Base-by-base conservation (phyloP, 2,888 invertebrate species). In the Podotricha telesiphe region DNA sequence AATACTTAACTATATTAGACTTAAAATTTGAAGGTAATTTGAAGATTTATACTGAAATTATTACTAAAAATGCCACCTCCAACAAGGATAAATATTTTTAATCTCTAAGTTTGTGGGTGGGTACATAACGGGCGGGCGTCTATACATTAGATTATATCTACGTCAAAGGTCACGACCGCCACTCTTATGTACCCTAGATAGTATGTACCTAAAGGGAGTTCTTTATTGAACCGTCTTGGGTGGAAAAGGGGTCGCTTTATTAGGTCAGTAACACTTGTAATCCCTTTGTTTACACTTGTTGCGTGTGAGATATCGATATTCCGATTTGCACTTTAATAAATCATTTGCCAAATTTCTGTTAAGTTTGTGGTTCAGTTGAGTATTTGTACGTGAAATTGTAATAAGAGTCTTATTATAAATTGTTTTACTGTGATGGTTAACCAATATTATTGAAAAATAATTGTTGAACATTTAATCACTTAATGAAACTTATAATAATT, bases 251-350 rank as follows among this genome's bases (percentile, higher is more conserved):
- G 88, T 87, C 88, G 87, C 80, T 86, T 89, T 91, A 91, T 89
- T 91, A 91, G 92, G 92, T 92, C 92, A 92, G 88, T 91, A 88
- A 88, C 90, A 89, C 87, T 85, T 80, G 85, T 84, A 86, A 85
- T 85, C 82, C 80, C 86, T 86, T 86, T 87, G 87, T 88, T 87
- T 88, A 88, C 86, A 82, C 81, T 84, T 80, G 80, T 79, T 78
- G 78, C 77, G 76, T 79, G 77, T 75, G 74, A 72, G 67, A 55
- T 72, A 74, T 72, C 70, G 73, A 73, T 74, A 63, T 65, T 48
- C 34, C 59, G 67, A 67, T 65, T 71, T 68, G 67, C 42, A 65
- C 48, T 67, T 50, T 20, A 48, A 50, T 67, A 20, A 17, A 51
- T 56, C 13, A 58, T 68, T 66, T 67, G 61, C 61, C 53, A 67